These are phyloP conservation scores for Eupeodes corollae DNA, from an alignment of 1,140 invertebrate genomes.

Conservation along the genomic window DNA sequence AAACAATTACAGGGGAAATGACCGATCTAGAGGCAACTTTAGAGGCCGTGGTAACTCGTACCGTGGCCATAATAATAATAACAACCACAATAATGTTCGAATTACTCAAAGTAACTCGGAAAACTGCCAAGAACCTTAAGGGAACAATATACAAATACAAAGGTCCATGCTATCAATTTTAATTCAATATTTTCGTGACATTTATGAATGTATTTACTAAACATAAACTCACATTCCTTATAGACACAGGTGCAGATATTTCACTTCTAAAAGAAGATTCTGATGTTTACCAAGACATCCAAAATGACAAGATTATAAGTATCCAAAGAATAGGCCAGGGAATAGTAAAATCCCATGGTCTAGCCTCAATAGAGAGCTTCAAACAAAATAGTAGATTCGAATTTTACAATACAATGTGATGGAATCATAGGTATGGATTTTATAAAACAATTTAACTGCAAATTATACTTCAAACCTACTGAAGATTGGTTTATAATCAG, in stretches of 20 bases:
- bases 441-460: too few species aligned
- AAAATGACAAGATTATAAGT: not conserved
- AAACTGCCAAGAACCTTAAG: not conserved
- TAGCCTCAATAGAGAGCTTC: not conserved
- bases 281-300: not conserved
- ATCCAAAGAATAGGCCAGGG: too few species aligned
- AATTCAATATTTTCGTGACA: too few species aligned
- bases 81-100: not conserved
- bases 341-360: too few species aligned
- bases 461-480: not conserved
- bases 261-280: not conserved
- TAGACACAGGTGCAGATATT: too few species aligned
- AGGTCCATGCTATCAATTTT: not conserved
- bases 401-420: not conserved
- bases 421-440: not conserved
- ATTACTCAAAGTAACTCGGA: not conserved
- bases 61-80: too few species aligned
- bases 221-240: too few species aligned
- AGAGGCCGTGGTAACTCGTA: not conserved
- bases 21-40: not conserved
- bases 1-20: not conserved
- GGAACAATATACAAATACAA: not conserved
- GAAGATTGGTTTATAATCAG: not conserved
- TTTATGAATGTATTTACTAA: too few species aligned
- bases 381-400: not conserved